phyloP scores from a whole-genome alignment of 2,113 vertebrate genomes.

The Electrona antarctica region DNA sequence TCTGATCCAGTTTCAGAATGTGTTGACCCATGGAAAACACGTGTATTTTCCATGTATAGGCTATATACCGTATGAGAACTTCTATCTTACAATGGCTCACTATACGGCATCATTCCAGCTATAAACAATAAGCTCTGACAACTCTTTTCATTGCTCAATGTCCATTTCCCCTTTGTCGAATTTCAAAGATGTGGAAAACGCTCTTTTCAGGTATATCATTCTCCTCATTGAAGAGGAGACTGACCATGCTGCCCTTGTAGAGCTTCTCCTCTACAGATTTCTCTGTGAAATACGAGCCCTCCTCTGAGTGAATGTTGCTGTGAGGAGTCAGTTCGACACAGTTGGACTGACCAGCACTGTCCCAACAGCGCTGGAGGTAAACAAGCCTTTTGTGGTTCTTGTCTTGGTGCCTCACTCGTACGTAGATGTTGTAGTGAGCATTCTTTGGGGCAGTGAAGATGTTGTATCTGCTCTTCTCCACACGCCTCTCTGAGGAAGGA shows the following conservation, averaged over 20 bases:
- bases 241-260: not conserved
- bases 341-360: not conserved
- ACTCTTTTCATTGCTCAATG: not conserved
- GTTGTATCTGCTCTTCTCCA: not conserved
- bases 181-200: not conserved
- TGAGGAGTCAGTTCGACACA: no score
- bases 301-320: no score
- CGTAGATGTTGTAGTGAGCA: slow-evolving; percentile 32
- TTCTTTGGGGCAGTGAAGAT: slow-evolving; percentile 9
- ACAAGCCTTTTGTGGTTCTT: not conserved
- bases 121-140: not conserved
- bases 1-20: no score
- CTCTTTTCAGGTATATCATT: not conserved
- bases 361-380: not conserved
- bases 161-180: not conserved
- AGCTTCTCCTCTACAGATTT: not conserved
- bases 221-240: not conserved
- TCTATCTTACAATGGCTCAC: not conserved
- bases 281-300: not conserved
- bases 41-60: no score
- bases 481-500: not conserved
- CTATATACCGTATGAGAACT: no score
- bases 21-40: no score
- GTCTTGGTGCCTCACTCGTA: not conserved
- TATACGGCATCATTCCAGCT: not conserved